A percentile compares a stretch with the other conserved stretches of the same genome.
phyloP scores from a whole-genome alignment of 2,113 vertebrate genomes.

The Ptilorrhoa leucosticta region DNA sequence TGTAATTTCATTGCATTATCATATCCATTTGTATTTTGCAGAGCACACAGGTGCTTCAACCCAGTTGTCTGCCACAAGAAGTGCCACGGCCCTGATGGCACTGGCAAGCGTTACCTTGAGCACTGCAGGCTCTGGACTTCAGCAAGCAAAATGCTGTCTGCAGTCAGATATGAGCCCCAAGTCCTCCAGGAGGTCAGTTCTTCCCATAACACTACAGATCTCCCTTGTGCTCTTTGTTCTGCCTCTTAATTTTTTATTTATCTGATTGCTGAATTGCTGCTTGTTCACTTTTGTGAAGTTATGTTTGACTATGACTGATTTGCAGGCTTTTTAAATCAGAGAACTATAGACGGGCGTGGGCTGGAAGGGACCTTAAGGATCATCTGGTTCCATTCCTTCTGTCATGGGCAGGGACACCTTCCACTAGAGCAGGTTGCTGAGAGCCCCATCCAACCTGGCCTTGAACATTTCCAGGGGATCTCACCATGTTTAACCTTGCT shows the following conservation, averaged over 20 bases:
- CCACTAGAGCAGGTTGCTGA: background rate
- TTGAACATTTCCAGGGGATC: background rate
- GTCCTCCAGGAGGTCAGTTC: background rate
- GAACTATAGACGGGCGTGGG: background rate
- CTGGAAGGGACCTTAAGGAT: background rate
- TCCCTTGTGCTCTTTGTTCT: background rate
- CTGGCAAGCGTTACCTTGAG: fast-evolving
- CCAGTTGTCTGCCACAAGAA: background rate
- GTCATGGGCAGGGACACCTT: background rate
- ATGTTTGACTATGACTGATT: background rate
- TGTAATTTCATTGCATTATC: background rate
- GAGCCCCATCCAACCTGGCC: background rate
- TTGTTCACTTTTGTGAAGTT: background rate
- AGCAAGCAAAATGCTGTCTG: background rate
- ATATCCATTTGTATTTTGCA: background rate
- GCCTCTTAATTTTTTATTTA: background rate
- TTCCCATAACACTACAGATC: background rate
- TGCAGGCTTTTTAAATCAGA: background rate
- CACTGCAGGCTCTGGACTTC: background rate
- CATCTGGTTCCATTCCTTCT: background rate
- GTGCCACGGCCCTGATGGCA: background rate
- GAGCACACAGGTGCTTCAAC: background rate
- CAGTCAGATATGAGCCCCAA: background rate
- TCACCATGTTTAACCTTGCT: background rate
- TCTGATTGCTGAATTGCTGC: background rate